Base-by-base conservation (phyloP, 1,140 invertebrate genomes). In the Drosophila virilis region DNA sequence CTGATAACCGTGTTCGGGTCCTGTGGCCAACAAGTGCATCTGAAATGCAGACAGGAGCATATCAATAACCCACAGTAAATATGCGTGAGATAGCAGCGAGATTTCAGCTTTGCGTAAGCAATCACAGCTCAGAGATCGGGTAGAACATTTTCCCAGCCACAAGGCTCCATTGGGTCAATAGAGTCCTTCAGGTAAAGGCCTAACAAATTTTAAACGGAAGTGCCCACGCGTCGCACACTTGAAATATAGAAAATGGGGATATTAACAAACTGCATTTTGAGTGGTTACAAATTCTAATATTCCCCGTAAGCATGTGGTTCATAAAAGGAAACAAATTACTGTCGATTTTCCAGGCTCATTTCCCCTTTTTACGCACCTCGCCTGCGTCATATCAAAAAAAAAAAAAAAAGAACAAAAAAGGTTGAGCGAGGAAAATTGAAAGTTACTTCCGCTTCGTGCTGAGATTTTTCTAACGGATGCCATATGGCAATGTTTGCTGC, bases 21-120 rank as follows among this genome's bases (percentile, higher is more conserved):
- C 64, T 79, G 62, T 64, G 79, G 68, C 75, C 71, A 89, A 89
- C 83, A 88, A 88, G 83, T 88, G 83, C 82, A 88, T 78, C 65
- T 22, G 40, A 35, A 54, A 46, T 59, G 65, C 37, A 48, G 2
- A 33, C 38, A 32, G 43, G 12, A 48, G 9, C 46, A 48, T 66
- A 64, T 78, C 65, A 75, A 71, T 75, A 65, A 40, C 67, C 65
- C 57, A 54, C 9, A 10, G 58, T 37, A 64, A 73, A 75, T 71
- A 88, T 82, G 66, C 84, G 83, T 88, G 83, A 88, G 83, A 83
- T 68, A 72, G 61, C 65, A 4, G 51, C 54, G 7, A 37, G 71
- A 62, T 69, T 80, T 52, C 73, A 89, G 79, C 69, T 89, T 88
- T 89, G 77, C 77, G 72, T 68, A 86, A 83, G 71, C 74, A 43